Base-by-base conservation (phyloP, 2,888 invertebrate species). In the Dryobotodes eremita region DNA sequence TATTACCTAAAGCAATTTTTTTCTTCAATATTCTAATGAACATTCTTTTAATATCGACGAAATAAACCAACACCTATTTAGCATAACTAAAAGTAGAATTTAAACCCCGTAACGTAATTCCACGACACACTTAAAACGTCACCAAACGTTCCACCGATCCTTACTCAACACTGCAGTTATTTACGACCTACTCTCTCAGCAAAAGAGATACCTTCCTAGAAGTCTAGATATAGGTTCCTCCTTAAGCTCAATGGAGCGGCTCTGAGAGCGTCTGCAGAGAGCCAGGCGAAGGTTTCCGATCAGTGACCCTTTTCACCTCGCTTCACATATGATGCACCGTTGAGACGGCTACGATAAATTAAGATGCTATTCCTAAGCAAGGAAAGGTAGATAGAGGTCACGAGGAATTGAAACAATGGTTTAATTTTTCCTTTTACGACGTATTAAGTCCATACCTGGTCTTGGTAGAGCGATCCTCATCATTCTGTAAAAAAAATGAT, bases 161-260 rank as follows among this genome's bases (percentile, higher is more conserved):
- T 66, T n/a, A 62, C 20, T 31, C 2, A 64, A 31, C 26, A 50
- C 26, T 31, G 53, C n/a, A 71, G 13, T 13, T 64, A 75, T 53
- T 68, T 69, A 48, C 66, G 10, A 71, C 23, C 15, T 15, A 31
- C 20, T 31, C n/a, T 26, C 3, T n/a, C 20, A 53, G 64, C 70
- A 8, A 50, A 72, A 26, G n/a, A 55, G 57, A 57, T 77, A 75
- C 62, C 71, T 82, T 69, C n/a, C 70, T 61, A 61, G 55, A 36
- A 62, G 62, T 64, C 48, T 80, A 70, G 57, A 68, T 68, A 62
- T 62, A 62, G 62, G 36, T 66, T n/a, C 55, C 57, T 76, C 62
- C 75, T 85, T 76, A 65, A 53, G 80, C 61, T 77, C 86, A 85
- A 88, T 85, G 62, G 68, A 79, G 79, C 77, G 79, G 36, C 36